A percentile compares a stretch with the other conserved stretches of the same genome.
phyloP scores from a whole-genome alignment of 2,113 vertebrate genomes.

The Ivindomyrus marchei region DNA sequence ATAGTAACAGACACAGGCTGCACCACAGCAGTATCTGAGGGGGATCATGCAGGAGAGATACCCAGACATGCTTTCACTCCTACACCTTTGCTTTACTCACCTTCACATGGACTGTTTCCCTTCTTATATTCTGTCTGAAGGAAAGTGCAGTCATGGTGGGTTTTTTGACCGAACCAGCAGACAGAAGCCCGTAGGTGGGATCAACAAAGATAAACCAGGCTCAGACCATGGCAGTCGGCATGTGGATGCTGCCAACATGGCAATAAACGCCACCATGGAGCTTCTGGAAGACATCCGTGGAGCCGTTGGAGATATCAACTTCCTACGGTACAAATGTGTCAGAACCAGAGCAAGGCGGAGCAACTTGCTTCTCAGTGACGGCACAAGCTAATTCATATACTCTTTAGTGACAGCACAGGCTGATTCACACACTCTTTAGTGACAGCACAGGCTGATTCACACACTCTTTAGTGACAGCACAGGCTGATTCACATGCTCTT shows the following conservation, averaged over 20 bases:
- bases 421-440: background rate
- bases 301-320: slow-evolving; percentile 41
- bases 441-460: too few species aligned
- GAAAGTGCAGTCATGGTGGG: slow-evolving; percentile 58
- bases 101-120: background rate
- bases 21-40: background rate
- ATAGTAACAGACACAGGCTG: background rate
- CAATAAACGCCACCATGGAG: slow-evolving; percentile 41
- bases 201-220: slow-evolving; percentile 53
- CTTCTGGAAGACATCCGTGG: slow-evolving; percentile 44
- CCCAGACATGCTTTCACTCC: background rate
- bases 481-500: too few species aligned
- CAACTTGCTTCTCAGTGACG: background rate
- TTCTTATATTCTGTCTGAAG: slow-evolving; percentile 29
- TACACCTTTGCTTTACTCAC: background rate
- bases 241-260: slow-evolving; percentile 37
- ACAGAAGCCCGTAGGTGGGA: slow-evolving; percentile 43
- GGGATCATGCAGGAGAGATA: background rate
- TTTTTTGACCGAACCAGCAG: slow-evolving; percentile 25
- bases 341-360: background rate
- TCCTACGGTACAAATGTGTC: slow-evolving; percentile 39
- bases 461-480: background rate
- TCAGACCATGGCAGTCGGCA: slow-evolving; percentile 44
- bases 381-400: too few species aligned
- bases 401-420: too few species aligned